These are phyloP conservation scores for Tamandua tetradactyla DNA, from an alignment of 2,797 vertebrate genomes.

Conservation along the genomic window DNA sequence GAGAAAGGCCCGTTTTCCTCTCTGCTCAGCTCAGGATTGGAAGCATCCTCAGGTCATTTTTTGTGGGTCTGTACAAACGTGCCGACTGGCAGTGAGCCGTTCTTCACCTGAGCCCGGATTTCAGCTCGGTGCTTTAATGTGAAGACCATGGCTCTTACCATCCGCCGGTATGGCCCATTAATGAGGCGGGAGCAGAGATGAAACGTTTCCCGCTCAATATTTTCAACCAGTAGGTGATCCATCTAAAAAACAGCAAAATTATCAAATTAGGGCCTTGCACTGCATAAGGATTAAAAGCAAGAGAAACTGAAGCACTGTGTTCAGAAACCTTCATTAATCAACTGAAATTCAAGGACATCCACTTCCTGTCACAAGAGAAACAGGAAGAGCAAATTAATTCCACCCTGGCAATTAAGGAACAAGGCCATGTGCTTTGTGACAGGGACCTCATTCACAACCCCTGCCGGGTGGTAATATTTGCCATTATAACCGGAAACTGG, in stretches of 20 bases:
- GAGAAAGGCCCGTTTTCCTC: constrained; percentile 43
- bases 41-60: constrained; percentile 86
- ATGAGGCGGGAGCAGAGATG: constrained; percentile 93
- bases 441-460: constrained; percentile 84
- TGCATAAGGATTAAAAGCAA: constrained; percentile 84
- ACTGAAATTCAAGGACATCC: constrained; percentile 85
- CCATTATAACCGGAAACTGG: constrained; percentile 86
- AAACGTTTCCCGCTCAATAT: constrained; percentile 96
- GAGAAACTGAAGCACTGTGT: constrained; percentile 81
- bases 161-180: constrained; percentile 92
- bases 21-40: constrained; percentile 57
- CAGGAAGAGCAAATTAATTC: constrained; percentile 89
- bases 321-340: constrained; percentile 85
- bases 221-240: constrained; percentile 94
- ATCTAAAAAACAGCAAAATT: constrained; percentile 90
- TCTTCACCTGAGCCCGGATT: constrained; percentile 89
- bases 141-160: constrained; percentile 93
- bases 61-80: constrained; percentile 92
- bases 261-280: constrained; percentile 85
- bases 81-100: constrained; percentile 86
- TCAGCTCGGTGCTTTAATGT: constrained; percentile 94
- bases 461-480: constrained; percentile 85
- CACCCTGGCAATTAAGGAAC: constrained; percentile 87
- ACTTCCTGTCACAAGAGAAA: constrained; percentile 85
- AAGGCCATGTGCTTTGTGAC: constrained; percentile 84